These are phyloP conservation scores for Aldrovandia affinis DNA, from an alignment of 2,797 vertebrate genomes.

Conservation along the genomic window DNA sequence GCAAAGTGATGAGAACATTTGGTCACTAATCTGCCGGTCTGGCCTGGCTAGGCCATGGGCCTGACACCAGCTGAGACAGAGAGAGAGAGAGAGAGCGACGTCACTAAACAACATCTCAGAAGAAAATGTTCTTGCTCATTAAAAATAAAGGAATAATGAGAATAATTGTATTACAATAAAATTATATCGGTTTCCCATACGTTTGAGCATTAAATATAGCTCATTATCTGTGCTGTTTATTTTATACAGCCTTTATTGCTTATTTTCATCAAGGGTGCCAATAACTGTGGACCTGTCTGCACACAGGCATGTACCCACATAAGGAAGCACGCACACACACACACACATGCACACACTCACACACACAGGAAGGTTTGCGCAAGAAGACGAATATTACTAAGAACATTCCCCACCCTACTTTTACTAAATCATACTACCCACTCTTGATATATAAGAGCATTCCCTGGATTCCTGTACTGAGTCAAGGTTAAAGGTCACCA, in stretches of 20 bases:
- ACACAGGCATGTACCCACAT: not conserved
- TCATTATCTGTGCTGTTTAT: too few species aligned
- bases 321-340: too few species aligned
- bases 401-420: conserved; percentile 21
- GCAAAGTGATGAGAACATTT: conserved; percentile 3
- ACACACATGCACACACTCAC: not conserved
- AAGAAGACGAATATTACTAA: conserved; percentile 41
- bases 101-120: not conserved
- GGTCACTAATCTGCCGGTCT: not conserved
- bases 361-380: not conserved
- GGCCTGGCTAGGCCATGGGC: not conserved
- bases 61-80: conserved; percentile 14
- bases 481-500: conserved; percentile 48
- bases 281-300: too few species aligned
- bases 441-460: conserved; percentile 62
- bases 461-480: conserved; percentile 62
- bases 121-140: too few species aligned
- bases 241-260: too few species aligned
- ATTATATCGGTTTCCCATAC: too few species aligned
- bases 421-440: conserved; percentile 42
- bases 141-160: too few species aligned
- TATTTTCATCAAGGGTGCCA: too few species aligned
- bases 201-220: too few species aligned
- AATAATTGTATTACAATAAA: too few species aligned
- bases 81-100: conserved; percentile 30